These are phyloP conservation scores for Syritta pipiens DNA, from an alignment of 2,888 invertebrate genomes.

Conservation along the genomic window DNA sequence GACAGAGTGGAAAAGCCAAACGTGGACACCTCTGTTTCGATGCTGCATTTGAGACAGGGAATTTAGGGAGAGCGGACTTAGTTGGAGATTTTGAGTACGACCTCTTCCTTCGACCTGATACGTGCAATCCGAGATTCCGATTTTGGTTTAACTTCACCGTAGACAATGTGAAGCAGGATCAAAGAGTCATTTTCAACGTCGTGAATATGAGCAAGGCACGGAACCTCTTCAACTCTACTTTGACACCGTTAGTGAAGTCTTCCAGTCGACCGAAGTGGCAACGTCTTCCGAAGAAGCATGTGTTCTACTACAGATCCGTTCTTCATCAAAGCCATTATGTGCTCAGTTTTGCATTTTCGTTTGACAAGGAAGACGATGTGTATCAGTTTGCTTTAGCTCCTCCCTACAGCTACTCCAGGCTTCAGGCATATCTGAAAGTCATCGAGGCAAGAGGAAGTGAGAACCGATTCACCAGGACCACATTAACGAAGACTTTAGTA, in stretches of 20 bases:
- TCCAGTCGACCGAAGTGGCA: constrained; percentile 95
- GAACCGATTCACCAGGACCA: constrained; percentile 84
- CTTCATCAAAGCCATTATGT: constrained; percentile 95
- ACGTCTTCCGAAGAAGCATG: constrained; percentile 88
- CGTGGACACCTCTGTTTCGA: constrained; percentile 98
- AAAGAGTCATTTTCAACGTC: constrained; percentile 97
- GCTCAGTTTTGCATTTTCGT: constrained; percentile 95
- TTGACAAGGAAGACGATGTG: constrained; percentile 96
- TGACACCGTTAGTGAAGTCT: constrained; percentile 97
- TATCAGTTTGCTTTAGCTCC: constrained; percentile 96
- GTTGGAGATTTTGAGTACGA: constrained; percentile 97
- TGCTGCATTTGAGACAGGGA: constrained; percentile 97
- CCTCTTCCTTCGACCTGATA: constrained; percentile 96
- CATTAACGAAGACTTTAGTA: constrained; percentile 85
- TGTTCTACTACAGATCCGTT: constrained; percentile 95
- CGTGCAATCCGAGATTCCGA: constrained; percentile 93
- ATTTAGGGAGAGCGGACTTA: constrained; percentile 96
- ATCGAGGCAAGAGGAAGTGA: constrained; percentile 83
- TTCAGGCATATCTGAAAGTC: constrained; percentile 90
- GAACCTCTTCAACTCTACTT: constrained; percentile 91
- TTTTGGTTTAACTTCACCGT: constrained; percentile 99
- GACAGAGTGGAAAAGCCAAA: constrained; percentile 96
- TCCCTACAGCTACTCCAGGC: constrained; percentile 96
- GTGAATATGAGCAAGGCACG: constrained; percentile 97
- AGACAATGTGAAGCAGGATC: constrained; percentile 95